A percentile compares a stretch with the other conserved stretches of the same genome.
Conservation (phyloP, 1,140 invertebrate genomes). For the Drosophila truncata region DNA sequence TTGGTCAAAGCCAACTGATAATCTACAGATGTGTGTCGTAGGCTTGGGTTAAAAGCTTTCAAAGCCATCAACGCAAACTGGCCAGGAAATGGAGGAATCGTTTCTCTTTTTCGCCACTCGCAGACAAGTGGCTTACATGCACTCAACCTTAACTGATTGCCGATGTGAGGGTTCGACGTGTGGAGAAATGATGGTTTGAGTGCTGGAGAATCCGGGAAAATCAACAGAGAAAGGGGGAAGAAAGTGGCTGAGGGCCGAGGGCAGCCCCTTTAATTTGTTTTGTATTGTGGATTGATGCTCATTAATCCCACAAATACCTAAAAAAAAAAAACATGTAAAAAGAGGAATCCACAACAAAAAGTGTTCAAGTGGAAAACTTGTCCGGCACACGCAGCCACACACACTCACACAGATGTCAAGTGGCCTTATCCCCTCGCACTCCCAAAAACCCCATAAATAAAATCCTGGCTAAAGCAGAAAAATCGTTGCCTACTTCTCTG, state of each 20-base stretch:
- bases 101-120: conserved; percentile 52
- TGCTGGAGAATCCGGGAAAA: conserved; percentile 6
- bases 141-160: conserved; percentile 66
- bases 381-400: conserved; percentile 40
- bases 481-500: conserved; percentile 69
- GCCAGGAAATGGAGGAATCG: conserved; percentile 75
- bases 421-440: conserved; percentile 10
- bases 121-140: conserved; percentile 79
- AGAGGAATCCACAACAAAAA: conserved; percentile 73
- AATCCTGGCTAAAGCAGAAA: conserved; percentile 41
- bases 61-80: conserved; percentile 70
- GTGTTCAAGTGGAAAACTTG: conserved; percentile 81
- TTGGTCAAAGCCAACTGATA: conserved; percentile 60
- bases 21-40: conserved; percentile 61
- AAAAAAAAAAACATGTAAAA: conserved; percentile 67
- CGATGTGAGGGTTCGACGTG: conserved; percentile 35
- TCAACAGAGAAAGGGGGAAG: conserved; percentile 11
- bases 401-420: conserved; percentile 32
- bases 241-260: conserved; percentile 8
- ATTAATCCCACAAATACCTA: conserved; percentile 79
- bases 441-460: conserved; percentile 48
- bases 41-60: conserved; percentile 76
- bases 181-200: conserved; percentile 27
- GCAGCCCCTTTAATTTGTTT: conserved; percentile 73
- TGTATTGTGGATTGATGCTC: conserved; percentile 77